These are phyloP conservation scores for Agelastica alni DNA, from an alignment of 2,888 invertebrate species.

Conservation along the genomic window DNA sequence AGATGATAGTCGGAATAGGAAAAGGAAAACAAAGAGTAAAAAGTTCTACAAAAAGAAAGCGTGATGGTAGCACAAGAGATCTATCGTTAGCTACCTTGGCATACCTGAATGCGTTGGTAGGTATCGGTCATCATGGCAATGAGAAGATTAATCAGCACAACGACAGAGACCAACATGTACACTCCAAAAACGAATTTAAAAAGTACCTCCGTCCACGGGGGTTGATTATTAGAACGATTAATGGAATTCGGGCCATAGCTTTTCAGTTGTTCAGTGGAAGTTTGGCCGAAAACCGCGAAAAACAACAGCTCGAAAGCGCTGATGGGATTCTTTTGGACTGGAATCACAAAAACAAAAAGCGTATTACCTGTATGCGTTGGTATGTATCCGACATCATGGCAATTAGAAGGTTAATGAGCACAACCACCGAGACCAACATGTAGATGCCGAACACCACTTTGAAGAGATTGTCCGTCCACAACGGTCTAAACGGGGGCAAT, in stretches of 20 bases:
- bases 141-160: conserved; percentile 97
- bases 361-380: conserved; percentile 94
- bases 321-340: conserved; percentile 90
- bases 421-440: conserved; percentile 97
- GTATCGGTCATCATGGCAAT: conserved; percentile 99
- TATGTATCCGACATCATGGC: conserved; percentile 99
- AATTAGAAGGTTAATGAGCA: conserved; percentile 97
- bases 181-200: conserved; percentile 89
- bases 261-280: conserved; percentile 79
- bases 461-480: conserved; percentile 85
- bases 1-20: too few species aligned
- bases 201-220: conserved; percentile 81
- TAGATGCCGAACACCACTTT: conserved; percentile 94
- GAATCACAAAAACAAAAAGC: conserved; percentile 60
- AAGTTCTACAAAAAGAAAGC: conserved; percentile 26
- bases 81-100: conserved; percentile 34
- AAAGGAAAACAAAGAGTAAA: conserved; percentile 24
- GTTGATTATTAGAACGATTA: conserved; percentile 60
- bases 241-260: conserved; percentile 58
- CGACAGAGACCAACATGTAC: conserved; percentile 98
- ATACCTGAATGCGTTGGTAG: conserved; percentile 96
- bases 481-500: conserved; percentile 70
- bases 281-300: conserved; percentile 98
- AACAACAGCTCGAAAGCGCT: conserved; percentile 97
- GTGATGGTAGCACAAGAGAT: conserved; percentile 26